Base-by-base conservation (phyloP, 37 sponge, comb jelly and placozoan genomes). In the Ephydatia muelleri region DNA sequence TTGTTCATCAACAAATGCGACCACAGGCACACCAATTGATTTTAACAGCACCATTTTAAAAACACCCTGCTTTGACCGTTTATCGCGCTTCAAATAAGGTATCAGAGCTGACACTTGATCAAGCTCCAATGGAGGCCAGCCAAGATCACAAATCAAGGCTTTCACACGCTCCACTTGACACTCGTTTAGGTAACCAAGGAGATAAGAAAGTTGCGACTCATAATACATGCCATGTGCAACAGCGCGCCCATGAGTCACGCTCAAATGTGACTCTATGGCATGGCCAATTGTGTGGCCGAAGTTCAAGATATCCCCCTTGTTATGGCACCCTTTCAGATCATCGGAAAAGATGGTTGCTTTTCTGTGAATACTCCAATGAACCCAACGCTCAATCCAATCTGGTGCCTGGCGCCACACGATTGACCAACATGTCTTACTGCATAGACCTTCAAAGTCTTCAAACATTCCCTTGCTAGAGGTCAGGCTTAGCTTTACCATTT, bases 251-350 rank as follows among this genome's bases (percentile, higher is more conserved):
- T 65, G 66, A 14, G 66, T 21, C 66, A 65, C 19, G 19, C 66
- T 14, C 19, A 22, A 65, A 21, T 65, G 19, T 14, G 66, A 21
- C 66, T 65, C 66, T 14, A 65, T 14, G 66, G 19, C 66, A 21
- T 65, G 66, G 66, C 66, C 66, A 21, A 65, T 65, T 14, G 66
- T 65, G 66, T 65, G 66, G 66, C 66, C 66, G 66, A 65, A 65
- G 66, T 65, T 65, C 19, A 65, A 21, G 66, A 65, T 21, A 14
- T 65, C 66, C 19, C 66, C 19, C 66, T 22, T 22, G 19, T 21
- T 21, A 21, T 21, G 14, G 14, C 21, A 14, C 66, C 66, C 19
- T 21, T 65, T 21, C n/a, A n/a, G n/a, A n/a, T n/a, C n/a, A n/a
- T n/a, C n/a, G n/a, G n/a, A n/a, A n/a, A n/a, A n/a, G n/a, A n/a